A percentile compares a stretch with the other conserved stretches of the same genome.
Evolutionary conservation across 2,888 invertebrate genomes (phyloP).

Genomic region (Watsonalla binaria): DNA sequence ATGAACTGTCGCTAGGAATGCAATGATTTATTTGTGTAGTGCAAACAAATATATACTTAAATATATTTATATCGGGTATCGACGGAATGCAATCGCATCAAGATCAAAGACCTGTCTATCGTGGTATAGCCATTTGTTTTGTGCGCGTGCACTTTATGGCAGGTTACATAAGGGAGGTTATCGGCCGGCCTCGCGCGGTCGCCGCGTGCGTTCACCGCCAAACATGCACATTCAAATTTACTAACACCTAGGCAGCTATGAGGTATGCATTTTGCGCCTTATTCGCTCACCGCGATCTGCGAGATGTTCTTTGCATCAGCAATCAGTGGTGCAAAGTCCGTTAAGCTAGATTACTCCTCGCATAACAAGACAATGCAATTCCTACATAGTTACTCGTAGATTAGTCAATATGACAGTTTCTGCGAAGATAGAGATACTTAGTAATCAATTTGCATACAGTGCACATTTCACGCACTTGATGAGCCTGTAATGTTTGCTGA

Average conservation of each 20-base stretch:
- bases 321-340: constrained; percentile 20
- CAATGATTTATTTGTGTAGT: constrained; percentile 23
- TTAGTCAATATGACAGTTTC: neutral
- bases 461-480: neutral
- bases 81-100: constrained; percentile 34
- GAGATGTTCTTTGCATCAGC: constrained; percentile 25
- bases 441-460: neutral
- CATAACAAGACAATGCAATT: too few relatives aligned
- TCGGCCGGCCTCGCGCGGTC: constrained; percentile 62
- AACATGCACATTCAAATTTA: constrained; percentile 50
- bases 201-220: constrained; percentile 51
- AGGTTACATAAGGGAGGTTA: constrained; percentile 67
- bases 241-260: constrained; percentile 16
- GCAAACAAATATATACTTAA: constrained; percentile 10
- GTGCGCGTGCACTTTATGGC: constrained; percentile 38
- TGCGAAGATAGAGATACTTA: neutral
- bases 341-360: constrained; percentile 4
- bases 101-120: constrained; percentile 49
- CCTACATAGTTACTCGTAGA: neutral
- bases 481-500: neutral
- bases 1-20: constrained; percentile 20
- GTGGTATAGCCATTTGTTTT: constrained; percentile 43
- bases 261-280: constrained; percentile 26
- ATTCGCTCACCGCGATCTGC: constrained; percentile 20
- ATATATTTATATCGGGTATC: constrained; percentile 20